Evolutionary conservation across 2,888 invertebrate species (phyloP).

Genomic region (Watsonalla binaria): DNA sequence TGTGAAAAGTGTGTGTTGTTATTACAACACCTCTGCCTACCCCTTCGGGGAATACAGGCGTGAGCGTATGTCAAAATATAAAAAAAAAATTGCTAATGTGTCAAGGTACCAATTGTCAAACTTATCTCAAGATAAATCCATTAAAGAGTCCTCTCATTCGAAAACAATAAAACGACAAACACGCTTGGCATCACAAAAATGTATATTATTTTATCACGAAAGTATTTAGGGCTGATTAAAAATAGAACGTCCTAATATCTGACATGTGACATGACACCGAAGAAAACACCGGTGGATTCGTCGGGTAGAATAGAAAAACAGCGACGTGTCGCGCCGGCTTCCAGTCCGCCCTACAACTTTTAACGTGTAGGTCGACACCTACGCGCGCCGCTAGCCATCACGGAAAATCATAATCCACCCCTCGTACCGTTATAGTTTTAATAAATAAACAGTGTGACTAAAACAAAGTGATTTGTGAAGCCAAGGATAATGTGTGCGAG

Average conservation of each 20-base stretch:
- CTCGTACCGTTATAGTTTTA: conserved; percentile 7
- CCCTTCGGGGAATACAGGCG: too few relatives aligned
- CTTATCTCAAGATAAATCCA: too few relatives aligned
- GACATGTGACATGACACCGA: conserved; percentile 57
- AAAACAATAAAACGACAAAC: neutral
- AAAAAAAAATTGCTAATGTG: too few relatives aligned
- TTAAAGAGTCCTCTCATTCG: neutral
- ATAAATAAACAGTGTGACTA: conserved; percentile 1
- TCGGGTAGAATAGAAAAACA: conserved; percentile 51
- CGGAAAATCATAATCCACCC: conserved; percentile 18
- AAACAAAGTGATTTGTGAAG: conserved; percentile 32
- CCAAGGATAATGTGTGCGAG: conserved; percentile 54
- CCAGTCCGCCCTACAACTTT: conserved; percentile 68
- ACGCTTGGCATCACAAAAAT: conserved; percentile 2
- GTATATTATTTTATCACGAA: conserved; percentile 19
- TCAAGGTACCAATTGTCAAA: too few relatives aligned
- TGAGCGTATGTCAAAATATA: too few relatives aligned
- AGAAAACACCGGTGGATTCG: conserved; percentile 41
- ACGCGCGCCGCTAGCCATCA: conserved; percentile 39
- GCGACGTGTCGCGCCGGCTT: conserved; percentile 45
- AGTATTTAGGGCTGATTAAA: conserved; percentile 51
- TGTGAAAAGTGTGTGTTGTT: too few relatives aligned
- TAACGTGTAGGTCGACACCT: conserved; percentile 64
- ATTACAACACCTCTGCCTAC: too few relatives aligned
- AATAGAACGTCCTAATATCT: conserved; percentile 58